Evolutionary conservation across 2,113 vertebrate species (phyloP), one percentile per base, ranked within the genome.

Genomic region (Spheniscus mendiculus): DNA sequence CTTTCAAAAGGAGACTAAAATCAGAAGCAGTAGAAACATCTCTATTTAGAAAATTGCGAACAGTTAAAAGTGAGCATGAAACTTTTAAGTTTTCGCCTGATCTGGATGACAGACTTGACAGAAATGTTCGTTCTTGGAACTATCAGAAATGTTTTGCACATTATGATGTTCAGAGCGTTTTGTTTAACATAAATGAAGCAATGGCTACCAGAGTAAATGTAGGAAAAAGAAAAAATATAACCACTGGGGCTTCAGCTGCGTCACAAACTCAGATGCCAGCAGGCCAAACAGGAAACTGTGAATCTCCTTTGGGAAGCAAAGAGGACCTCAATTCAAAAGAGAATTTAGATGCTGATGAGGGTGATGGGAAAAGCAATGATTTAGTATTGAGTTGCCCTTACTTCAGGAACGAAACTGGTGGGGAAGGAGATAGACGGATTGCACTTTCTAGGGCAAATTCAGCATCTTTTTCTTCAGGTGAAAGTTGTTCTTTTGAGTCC

Each of bases 71-170:
- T 1, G 99, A 99, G 87, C 99, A 99, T 0, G 99, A 99, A 19
- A 98, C 99, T 15, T 98, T 99, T 69, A 98, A 98, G 78, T 99
- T 99, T 70, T 98, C 98, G 0, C 84, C 98, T 5, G 99, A 99
- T 27, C 96, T 98, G 56, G 99, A 99, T 5, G 99, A 99, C 34
- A 98, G 98, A 34, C 98, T 99, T 20, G 98, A 98, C 72, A 98
- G 98, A 85, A 98, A 80, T 7, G 20, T 96, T n/a, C 98, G 97
- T 58, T 98, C 98, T 3, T 99, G 99, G 96, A 99, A 98, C 84
- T 99, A 99, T 78, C 99, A 99, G 83, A 99, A 99, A 93, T 99
- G 99, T 96, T 99, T 99, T 81, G 98, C 99, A 36, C 99, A 99
- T 97, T 99, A 99, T 10, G 99, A 99, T 49, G 99, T 99, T 77